Base-by-base conservation (phyloP, 1,140 invertebrate species). In the Zaprionus capensis region DNA sequence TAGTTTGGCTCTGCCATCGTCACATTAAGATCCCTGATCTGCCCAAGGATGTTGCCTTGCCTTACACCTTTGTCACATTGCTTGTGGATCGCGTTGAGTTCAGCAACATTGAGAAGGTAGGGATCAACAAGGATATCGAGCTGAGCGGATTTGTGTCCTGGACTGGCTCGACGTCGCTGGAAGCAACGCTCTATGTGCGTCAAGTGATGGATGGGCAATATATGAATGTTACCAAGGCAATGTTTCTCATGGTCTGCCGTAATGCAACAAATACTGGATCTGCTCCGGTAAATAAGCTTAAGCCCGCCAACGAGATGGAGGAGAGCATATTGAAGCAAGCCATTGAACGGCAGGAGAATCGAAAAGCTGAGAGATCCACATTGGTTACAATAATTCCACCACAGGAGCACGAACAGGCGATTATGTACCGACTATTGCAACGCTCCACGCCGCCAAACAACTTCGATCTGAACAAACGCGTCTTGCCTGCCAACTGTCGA, bases 191-290 rank as follows among this genome's bases (percentile, higher is more conserved):
- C 64, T 95, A 94, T 92, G 81, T 97, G 6, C 94, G 96, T 58
- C 96, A 97, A 92, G 92, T 94, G 51, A 93, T 95, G 73, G 79
- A 94, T 59, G 94, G 93, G 3, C 76, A 90, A n/a, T 96, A 94
- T 94, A 76, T 93, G 14, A 94, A 94, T 72, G 93, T 97, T 3
- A 95, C 96, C 0, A 94, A 94, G 64, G 96, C 96, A 0, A 83
- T 95, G 22, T 97, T 97, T 92, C 81, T 97, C 2, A 95, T 97
- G 94, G 96, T 96, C n/a, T 95, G 96, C 4, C 92, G 96, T 24
- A 95, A 97, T 92, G 94, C 96, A 1, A 94, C 94, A 1, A 95
- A 95, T 72, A 93, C 92, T 14, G 94, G 93, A n/a, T 80, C 95
- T 7, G 95, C 95, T 7, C 72, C 94, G 5, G 94, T 97, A 1